Evolutionary conservation across 1,140 invertebrate species (phyloP), one percentile per base, ranked within the genome.

Genomic region (Arctopsyche grandis): DNA sequence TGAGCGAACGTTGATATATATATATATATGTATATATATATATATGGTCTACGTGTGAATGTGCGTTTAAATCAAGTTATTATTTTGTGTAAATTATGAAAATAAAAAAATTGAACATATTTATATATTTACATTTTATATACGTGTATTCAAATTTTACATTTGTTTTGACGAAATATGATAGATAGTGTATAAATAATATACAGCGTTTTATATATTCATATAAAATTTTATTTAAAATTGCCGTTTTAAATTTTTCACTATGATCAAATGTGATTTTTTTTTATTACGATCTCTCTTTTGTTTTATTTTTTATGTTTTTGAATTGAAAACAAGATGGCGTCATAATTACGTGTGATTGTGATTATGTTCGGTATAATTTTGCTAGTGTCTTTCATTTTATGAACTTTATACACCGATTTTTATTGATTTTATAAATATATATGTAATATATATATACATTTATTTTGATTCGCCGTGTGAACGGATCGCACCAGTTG

Each of bases 321-420:
- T n/a, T n/a, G n/a, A n/a, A n/a, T n/a, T 12, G 14, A 14, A 12
- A 66, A 26, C 24, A 66, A 66, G 63, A 66, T 66, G 63, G 63
- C 63, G 63, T 66, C 63, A 66, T 66, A 22, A 26, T 66, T 66
- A 10, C 12, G 63, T 29, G 63, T 66, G 63, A 66, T 60, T 60
- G 58, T 26, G 63, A 26, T 60, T 60, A n/a, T 10, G 12, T 52
- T 52, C 7, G 29, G 29, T 38, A 38, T 38, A 38, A 38, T 38
- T 52, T 52, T 52, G 16, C 48, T 14, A 19, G 16, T 52, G 12
- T 52, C 16, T 52, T 52, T 60, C 1, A 60, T 60, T 60, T 60
- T 19, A 16, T 14, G 12, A 52, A 52, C 16, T 52, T 52, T 52
- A 5, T 9, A 52, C 16, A n/a, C 16, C 16, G 16, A 14, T 14